phyloP scores from a whole-genome alignment of 2,888 invertebrate species.

The Melanchra persicariae region DNA sequence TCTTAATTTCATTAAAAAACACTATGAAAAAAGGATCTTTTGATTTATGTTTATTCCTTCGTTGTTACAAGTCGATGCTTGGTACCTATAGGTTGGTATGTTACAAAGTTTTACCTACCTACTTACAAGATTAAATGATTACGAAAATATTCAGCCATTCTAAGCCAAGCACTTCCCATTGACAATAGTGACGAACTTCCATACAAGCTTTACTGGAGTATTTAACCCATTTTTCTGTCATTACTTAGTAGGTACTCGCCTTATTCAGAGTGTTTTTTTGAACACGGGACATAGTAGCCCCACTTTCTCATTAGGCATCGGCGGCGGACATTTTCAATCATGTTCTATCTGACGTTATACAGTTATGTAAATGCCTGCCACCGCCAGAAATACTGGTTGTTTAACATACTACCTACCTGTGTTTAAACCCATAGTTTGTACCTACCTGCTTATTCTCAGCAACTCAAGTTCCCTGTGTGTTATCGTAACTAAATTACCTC shows the following conservation, averaged over 20 bases:
- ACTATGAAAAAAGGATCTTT: conserved; percentile 13
- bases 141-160: neutral
- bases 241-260: neutral
- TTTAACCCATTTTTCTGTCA: neutral
- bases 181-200: neutral
- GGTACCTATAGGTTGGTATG: neutral
- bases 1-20: conserved; percentile 38
- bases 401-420: neutral
- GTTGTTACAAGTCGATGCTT: neutral
- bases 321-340: neutral
- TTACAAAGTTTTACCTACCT: neutral
- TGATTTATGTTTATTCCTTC: conserved; percentile 14
- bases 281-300: neutral
- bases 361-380: neutral
- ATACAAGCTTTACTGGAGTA: neutral
- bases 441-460: neutral
- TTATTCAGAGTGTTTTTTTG: neutral
- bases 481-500: neutral
- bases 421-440: neutral
- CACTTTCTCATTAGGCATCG: neutral
- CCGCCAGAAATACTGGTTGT: neutral
- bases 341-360: neutral
- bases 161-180: neutral
- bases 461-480: neutral
- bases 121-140: neutral